Evolutionary conservation across 2,888 invertebrate genomes (phyloP).

Genomic region (Eilema griseolum): DNA sequence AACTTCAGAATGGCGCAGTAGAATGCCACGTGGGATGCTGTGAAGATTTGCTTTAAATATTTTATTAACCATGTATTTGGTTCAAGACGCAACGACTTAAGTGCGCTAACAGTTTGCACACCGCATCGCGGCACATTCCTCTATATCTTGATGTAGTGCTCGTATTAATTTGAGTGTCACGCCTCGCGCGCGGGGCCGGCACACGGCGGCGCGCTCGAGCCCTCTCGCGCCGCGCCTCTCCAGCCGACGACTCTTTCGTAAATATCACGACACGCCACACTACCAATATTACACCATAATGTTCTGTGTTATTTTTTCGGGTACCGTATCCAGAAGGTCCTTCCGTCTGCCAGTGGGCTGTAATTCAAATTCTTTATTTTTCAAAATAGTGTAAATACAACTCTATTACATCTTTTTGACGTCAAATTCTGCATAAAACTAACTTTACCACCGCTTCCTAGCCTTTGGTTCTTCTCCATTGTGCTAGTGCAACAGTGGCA

Average conservation of each 20-base stretch:
- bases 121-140: not conserved
- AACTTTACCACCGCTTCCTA: no score
- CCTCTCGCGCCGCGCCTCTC: slow-evolving; percentile 12
- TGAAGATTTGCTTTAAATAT: not conserved
- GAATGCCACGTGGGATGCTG: not conserved
- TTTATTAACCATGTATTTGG: no score
- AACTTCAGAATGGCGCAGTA: not conserved
- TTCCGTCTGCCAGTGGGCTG: not conserved
- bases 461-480: no score
- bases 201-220: slow-evolving; percentile 6
- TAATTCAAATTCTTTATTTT: no score
- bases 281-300: not conserved
- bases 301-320: not conserved
- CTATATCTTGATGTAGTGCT: not conserved
- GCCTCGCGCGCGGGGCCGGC: no score
- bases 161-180: slow-evolving; percentile 18
- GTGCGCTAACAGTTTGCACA: not conserved
- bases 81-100: not conserved
- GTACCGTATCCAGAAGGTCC: not conserved
- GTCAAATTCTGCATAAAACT: no score
- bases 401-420: no score
- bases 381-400: no score
- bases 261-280: not conserved
- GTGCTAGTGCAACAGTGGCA: no score
- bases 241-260: not conserved